Conservation (phyloP, 2,797 vertebrate species). For the Pantherophis vulpinus region DNA sequence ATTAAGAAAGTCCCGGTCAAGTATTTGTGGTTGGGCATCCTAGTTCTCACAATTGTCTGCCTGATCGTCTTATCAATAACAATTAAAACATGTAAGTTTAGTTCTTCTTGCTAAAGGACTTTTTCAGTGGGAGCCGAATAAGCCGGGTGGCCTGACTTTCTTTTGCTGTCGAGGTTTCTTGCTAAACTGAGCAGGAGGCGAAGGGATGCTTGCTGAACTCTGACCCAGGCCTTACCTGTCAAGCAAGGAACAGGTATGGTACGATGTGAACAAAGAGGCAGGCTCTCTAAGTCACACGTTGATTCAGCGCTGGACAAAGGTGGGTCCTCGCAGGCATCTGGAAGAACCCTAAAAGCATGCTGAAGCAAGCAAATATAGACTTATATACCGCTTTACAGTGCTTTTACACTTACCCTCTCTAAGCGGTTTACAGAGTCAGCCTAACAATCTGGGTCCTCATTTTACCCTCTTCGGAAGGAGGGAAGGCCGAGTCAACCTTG, state of each 20-base stretch:
- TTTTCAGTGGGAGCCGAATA: neutral
- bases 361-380: neutral
- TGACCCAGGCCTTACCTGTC: too few species aligned
- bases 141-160: neutral
- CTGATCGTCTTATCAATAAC: rapidly evolving
- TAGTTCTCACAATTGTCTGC: rapidly evolving
- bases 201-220: neutral
- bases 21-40: neutral
- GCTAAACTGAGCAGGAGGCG: neutral
- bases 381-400: too few species aligned
- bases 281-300: too few species aligned
- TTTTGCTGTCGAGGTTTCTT: neutral
- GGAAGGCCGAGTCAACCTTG: too few species aligned
- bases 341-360: neutral
- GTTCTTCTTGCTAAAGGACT: neutral
- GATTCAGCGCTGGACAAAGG: neutral
- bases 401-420: too few species aligned
- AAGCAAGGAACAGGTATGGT: too few species aligned
- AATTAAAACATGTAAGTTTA: neutral
- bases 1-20: neutral
- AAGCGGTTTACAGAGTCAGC: too few species aligned
- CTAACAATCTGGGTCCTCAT: too few species aligned
- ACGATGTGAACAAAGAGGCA: too few species aligned
- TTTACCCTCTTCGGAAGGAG: too few species aligned
- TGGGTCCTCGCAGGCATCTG: neutral